phyloP scores from a whole-genome alignment of 1,140 invertebrate genomes.

The Andricus grossulariae region DNA sequence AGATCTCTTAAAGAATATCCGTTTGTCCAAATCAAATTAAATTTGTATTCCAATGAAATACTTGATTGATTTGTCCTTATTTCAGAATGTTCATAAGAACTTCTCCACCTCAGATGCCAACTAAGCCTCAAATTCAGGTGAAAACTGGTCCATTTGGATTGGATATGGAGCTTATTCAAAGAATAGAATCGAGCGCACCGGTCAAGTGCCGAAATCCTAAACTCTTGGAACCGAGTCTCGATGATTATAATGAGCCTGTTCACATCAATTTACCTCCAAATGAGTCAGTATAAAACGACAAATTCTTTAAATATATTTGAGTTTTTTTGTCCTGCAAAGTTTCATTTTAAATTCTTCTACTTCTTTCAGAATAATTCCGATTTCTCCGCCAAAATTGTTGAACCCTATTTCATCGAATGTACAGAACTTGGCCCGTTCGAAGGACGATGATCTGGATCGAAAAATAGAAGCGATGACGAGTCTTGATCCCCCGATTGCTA shows the following conservation, averaged over 20 bases:
- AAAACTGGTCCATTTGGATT: conserved; percentile 82
- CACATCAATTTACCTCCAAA: conserved; percentile 56
- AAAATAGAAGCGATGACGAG: conserved; percentile 83
- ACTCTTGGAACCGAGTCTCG: conserved; percentile 73
- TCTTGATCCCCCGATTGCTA: conserved; percentile 79
- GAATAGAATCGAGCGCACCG: conserved; percentile 75
- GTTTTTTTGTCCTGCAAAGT: conserved; percentile 48
- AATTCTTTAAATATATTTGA: conserved; percentile 53
- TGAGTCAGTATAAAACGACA: conserved; percentile 57
- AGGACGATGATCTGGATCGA: conserved; percentile 76
- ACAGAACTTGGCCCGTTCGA: conserved; percentile 56
- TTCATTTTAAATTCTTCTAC: conserved; percentile 18
- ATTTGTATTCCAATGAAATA: neutral
- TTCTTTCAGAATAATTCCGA: conserved; percentile 70
- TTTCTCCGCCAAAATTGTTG: conserved; percentile 75
- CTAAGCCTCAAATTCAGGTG: conserved; percentile 61
- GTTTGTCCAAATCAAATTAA: neutral
- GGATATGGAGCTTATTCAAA: conserved; percentile 81
- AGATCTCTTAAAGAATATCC: conserved; percentile 34
- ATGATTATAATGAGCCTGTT: conserved; percentile 60
- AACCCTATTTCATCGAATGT: conserved; percentile 59
- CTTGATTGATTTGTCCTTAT: conserved; percentile 1
- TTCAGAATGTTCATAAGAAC: conserved; percentile 55
- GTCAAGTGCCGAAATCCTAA: conserved; percentile 72
- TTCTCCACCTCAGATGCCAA: conserved; percentile 57